Evolutionary conservation across 2,888 invertebrate genomes (phyloP).

Genomic region (Dichetophora obliterata): DNA sequence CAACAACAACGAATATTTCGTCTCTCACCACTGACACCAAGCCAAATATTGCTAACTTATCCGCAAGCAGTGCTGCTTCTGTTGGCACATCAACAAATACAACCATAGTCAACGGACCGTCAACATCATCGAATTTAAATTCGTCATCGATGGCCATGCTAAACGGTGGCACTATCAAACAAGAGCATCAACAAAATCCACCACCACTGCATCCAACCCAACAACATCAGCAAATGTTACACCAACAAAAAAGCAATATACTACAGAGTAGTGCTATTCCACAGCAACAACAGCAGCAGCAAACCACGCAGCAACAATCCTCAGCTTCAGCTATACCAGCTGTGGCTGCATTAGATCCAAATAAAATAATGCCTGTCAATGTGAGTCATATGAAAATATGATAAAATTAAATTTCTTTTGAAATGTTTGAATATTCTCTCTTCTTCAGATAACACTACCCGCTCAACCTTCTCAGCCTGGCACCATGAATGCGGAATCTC

Average conservation of each 20-base stretch:
- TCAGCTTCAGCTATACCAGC: conserved; percentile 65
- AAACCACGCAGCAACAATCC: conserved; percentile 54
- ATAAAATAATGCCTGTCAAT: conserved; percentile 74
- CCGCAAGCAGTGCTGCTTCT: conserved; percentile 13
- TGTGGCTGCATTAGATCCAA: conserved; percentile 71
- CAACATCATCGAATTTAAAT: conserved; percentile 42
- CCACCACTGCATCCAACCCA: conserved; percentile 63
- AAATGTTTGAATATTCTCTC: conserved; percentile 15
- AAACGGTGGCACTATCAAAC: conserved; percentile 60
- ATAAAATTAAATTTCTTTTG: background rate
- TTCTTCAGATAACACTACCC: conserved; percentile 82
- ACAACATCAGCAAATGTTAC: conserved; percentile 55
- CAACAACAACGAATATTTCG: conserved; percentile 47
- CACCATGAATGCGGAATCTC: conserved; percentile 76
- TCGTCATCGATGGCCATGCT: conserved; percentile 46
- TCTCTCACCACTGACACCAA: conserved; percentile 50
- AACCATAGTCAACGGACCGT: conserved; percentile 30
- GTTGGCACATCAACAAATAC: conserved; percentile 38
- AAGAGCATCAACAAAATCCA: conserved; percentile 59
- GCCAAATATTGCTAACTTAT: conserved; percentile 48
- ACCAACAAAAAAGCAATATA: conserved; percentile 40
- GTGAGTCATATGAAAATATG: conserved; percentile 55
- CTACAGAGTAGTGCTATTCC: conserved; percentile 36
- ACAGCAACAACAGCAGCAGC: conserved; percentile 50
- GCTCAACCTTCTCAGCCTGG: conserved; percentile 76